phyloP scores from a whole-genome alignment of 2,888 invertebrate genomes.

The Hoplodrina blanda region DNA sequence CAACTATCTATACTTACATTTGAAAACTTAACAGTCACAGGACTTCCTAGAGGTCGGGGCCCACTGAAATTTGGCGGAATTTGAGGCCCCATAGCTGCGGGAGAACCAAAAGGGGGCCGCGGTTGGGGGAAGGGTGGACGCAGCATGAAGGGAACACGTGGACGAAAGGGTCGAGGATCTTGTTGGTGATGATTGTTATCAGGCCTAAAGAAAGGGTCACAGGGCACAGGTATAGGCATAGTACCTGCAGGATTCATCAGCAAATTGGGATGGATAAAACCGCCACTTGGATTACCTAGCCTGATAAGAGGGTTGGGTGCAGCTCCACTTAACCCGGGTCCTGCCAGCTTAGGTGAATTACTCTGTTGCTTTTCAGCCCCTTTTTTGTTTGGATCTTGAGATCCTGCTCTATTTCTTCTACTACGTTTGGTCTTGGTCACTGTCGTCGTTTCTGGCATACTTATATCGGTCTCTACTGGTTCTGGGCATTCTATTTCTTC shows the following conservation, averaged over 20 bases:
- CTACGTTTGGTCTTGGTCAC: background rate
- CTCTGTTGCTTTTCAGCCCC: background rate
- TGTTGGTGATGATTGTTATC: slow-evolving; percentile 1
- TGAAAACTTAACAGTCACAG: slow-evolving; percentile 65
- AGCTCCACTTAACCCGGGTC: background rate
- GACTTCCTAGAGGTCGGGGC: slow-evolving; percentile 46
- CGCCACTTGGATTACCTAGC: background rate
- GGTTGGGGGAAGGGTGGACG: slow-evolving; percentile 28
- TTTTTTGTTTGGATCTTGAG: slow-evolving; percentile 11
- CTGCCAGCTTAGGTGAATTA: background rate
- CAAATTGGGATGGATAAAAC: slow-evolving; percentile 15
- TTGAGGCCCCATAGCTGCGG: slow-evolving; percentile 20
- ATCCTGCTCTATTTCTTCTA: background rate
- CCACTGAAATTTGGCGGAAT: slow-evolving; percentile 15
- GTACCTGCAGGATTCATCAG: slow-evolving; percentile 12
- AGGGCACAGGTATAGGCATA: slow-evolving; percentile 20
- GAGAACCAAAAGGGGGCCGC: slow-evolving; percentile 23
- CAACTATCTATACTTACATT: slow-evolving; percentile 69
- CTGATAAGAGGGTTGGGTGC: background rate
- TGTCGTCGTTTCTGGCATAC: background rate
- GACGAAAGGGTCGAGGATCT: slow-evolving; percentile 16
- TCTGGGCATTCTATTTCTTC: slow-evolving; percentile 29
- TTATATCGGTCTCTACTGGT: background rate
- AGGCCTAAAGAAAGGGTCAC: slow-evolving; percentile 9
- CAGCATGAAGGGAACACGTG: slow-evolving; percentile 20